Evolutionary conservation across 2,797 vertebrate genomes (phyloP), one percentile per base, ranked within the genome.

Genomic region (Etheostoma perlongum): DNA sequence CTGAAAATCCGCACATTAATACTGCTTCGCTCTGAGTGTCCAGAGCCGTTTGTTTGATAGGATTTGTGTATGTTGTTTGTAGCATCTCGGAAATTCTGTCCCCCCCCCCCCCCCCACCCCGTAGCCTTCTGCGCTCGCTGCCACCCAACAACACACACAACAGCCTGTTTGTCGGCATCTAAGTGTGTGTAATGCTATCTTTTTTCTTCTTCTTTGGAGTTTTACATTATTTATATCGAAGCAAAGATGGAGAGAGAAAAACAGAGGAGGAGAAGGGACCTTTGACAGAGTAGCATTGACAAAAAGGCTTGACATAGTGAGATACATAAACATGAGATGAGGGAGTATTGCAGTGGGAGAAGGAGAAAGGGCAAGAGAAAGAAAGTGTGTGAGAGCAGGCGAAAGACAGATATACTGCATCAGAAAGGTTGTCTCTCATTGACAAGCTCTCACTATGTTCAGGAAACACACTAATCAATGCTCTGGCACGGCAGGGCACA

Each of bases 281-380:
- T 89, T 81, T 83, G 85, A 88, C 78, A 84, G 83, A 55, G 75
- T 19, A 60, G 61, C 68, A 51, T 16, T 66, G 80, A 85, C 49
- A 61, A 84, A 74, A 67, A 79, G 78, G 78, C 69, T 78, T 59
- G 19, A 82, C 73, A 78, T 47, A 73, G 84, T 68, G 69, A 71
- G 81, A 93, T 92, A 80, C 86, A 92, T 91, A 92, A 92, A 93
- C 83, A 90, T 90, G 87, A 93, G 90, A 85, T 90, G 87, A 88
- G 85, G 79, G 79, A 89, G 81, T 58, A 85, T 81, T 71, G 5
- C 76, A 49, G 78, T 21, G 47, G 82, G 81, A 90, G 73, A 76
- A 2, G 40, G 47, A 69, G 61, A 19, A 61, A 68, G 63, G 27
- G 53, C 23, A 23, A 27, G 49, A 48, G 67, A 71, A 46, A 44